Base-by-base conservation (phyloP, 2,797 vertebrate species). In the Monodelphis domestica region DNA sequence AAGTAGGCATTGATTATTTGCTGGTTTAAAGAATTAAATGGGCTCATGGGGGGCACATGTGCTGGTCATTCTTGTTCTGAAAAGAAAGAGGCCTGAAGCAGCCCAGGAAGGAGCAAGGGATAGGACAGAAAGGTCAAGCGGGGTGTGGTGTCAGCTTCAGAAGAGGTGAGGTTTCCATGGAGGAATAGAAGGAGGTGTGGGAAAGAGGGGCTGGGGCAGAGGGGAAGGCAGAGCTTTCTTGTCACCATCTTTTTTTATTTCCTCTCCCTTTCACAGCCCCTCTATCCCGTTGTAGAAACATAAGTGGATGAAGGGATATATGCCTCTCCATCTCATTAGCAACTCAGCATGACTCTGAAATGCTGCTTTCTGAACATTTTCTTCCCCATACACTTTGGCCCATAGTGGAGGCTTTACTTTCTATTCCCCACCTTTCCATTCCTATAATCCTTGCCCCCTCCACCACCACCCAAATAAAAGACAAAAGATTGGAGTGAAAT, bases 211-310 rank as follows among this genome's bases (percentile, higher is more conserved):
- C 1, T 45, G n/a, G 26, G 15, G 14, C 14, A n/a, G 30, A 33
- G 55, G 53, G 87, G 96, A 96, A 45, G 38, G 15, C n/a, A 45
- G 7, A 11, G 70, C 70, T 78, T 78, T 24, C n/a, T 78, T 24
- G 21, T 45, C 17, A 45, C 63, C 70, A 78, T 45, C n/a, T 21
- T 78, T 63, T n/a, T 78, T 78, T 24, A 6, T 78, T 78, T 38
- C 21, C 70, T 78, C 70, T 21, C 21, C 70, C 38, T 78, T n/a
- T 70, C 21, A 10, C 38, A 38, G 38, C 38, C 38, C 70, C 63
- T 78, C 63, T 78, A 45, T 38, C n/a, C 38, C 78, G 70, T 24
- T 78, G 38, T 45, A 45, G 70, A 78, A 24, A 21, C 38, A 45
- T 24, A 78, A 78, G 70, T 78, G 70, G n/a, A 38, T 70, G n/a